A percentile compares a stretch with the other conserved stretches of the same genome.
Conservation (phyloP, 2,888 invertebrate species). For the Trissolcus brochymenae region DNA sequence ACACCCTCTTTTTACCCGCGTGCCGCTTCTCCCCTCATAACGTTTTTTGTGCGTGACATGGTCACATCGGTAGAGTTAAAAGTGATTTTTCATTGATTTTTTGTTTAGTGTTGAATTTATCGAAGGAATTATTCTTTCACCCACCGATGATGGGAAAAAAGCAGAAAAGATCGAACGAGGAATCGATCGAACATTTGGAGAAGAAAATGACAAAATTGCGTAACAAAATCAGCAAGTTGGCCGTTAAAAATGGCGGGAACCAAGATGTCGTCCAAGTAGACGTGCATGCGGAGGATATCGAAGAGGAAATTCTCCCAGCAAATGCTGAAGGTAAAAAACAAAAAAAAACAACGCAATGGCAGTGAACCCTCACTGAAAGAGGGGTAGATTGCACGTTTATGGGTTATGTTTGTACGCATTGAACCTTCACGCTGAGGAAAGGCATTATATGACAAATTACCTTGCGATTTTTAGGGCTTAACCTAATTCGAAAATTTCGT, state of each 20-base stretch:
- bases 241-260: neutral
- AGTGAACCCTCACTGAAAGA: neutral
- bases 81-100: too few species aligned
- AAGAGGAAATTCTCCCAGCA: too few species aligned
- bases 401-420: neutral
- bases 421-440: neutral
- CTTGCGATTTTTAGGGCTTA: too few species aligned
- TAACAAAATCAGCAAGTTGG: too few species aligned
- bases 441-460: too few species aligned
- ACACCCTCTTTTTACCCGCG: neutral
- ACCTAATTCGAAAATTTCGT: too few species aligned
- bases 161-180: neutral
- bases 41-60: slow-evolving; percentile 1
- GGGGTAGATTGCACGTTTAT: neutral
- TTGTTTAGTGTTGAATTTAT: too few species aligned
- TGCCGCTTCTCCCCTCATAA: neutral
- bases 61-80: neutral
- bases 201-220: too few species aligned
- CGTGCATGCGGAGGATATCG: too few species aligned
- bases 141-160: neutral
- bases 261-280: neutral
- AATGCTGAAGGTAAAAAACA: neutral
- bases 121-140: too few species aligned
- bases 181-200: too few species aligned
- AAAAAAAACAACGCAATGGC: neutral